phyloP scores from a whole-genome alignment of 2,113 vertebrate genomes.

The Sceloporus tristichus region DNA sequence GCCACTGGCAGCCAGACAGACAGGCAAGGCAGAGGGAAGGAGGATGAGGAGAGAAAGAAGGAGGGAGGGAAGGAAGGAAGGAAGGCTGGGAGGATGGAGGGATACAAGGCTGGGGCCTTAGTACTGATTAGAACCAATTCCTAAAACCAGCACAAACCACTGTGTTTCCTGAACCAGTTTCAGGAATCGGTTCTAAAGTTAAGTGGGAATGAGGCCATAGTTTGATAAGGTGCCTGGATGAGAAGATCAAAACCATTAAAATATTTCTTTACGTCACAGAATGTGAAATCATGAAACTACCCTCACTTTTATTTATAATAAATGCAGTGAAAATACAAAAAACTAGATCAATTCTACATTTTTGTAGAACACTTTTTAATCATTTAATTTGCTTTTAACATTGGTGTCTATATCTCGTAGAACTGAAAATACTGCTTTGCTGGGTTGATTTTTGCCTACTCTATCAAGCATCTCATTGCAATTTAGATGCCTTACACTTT shows the following conservation, averaged over 20 bases:
- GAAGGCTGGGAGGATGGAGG: too few relatives aligned
- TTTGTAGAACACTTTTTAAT: not conserved
- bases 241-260: not conserved
- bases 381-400: not conserved
- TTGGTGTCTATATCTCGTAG: not conserved
- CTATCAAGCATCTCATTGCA: not conserved
- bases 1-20: too few relatives aligned
- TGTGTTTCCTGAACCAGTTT: too few relatives aligned
- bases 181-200: too few relatives aligned
- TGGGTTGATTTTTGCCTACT: not conserved
- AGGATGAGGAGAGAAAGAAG: not conserved
- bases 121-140: too few relatives aligned
- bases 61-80: not conserved
- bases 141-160: too few relatives aligned
- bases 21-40: too few relatives aligned
- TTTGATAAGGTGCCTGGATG: not conserved
- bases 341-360: not conserved
- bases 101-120: too few relatives aligned
- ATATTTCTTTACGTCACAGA: not conserved
- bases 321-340: not conserved
- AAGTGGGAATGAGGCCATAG: too few relatives aligned
- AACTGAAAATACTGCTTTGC: not conserved
- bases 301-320: not conserved
- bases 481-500: not conserved
- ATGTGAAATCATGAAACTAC: not conserved